Conservation (phyloP, 2,888 invertebrate genomes). For the Yponomeuta malinellus region DNA sequence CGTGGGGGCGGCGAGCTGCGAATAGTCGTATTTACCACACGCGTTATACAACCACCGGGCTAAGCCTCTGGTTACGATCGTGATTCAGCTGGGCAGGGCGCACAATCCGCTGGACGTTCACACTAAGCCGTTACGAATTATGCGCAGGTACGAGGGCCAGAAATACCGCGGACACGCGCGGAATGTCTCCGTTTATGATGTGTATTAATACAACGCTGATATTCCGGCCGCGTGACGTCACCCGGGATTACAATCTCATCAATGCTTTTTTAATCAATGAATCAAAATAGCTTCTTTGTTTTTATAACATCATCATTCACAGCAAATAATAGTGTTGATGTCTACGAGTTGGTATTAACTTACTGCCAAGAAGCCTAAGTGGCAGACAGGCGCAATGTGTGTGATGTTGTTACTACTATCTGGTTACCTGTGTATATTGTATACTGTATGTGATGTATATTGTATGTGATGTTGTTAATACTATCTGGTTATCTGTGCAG, state of each 20-base stretch:
- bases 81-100: constrained; percentile 23
- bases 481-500: too few species aligned
- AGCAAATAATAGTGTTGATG: not conserved
- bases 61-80: not conserved
- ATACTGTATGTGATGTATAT: too few species aligned
- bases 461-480: not conserved
- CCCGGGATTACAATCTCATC: not conserved
- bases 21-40: not conserved
- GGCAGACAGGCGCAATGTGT: not conserved
- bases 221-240: constrained; percentile 24
- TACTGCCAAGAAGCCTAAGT: not conserved
- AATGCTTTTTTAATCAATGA: constrained; percentile 6
- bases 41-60: not conserved
- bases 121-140: constrained; percentile 14
- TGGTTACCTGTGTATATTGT: too few species aligned
- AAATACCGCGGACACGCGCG: constrained; percentile 26
- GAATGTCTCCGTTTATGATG: constrained; percentile 24
- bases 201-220: constrained; percentile 34
- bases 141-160: constrained; percentile 18
- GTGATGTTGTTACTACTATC: not conserved
- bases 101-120: constrained; percentile 23
- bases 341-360: not conserved
- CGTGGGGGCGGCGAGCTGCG: not conserved
- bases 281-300: not conserved
- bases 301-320: not conserved